Conservation (phyloP, 2,113 vertebrate genomes). For the Cisticola juncidis region DNA sequence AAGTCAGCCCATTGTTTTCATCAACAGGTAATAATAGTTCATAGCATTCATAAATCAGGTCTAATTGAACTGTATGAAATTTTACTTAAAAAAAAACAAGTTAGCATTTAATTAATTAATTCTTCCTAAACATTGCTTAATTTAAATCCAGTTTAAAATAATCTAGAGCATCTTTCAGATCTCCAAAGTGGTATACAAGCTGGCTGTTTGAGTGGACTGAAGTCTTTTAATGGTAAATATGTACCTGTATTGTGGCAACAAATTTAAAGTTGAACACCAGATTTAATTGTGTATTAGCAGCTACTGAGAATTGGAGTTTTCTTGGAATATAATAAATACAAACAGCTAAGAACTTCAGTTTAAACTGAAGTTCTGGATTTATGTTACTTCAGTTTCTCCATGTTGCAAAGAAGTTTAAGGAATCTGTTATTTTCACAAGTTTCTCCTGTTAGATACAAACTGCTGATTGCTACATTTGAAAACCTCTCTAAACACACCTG, state of each 20-base stretch:
- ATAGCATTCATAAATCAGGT: neutral
- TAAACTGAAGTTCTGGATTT: neutral
- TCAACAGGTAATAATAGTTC: neutral
- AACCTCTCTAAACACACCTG: neutral
- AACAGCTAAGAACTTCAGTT: neutral
- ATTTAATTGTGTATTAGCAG: neutral
- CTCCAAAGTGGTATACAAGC: neutral
- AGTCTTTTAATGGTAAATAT: neutral
- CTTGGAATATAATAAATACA: neutral
- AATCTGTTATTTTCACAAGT: neutral
- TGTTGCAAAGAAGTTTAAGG: neutral
- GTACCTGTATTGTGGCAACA: neutral
- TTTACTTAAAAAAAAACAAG: neutral
- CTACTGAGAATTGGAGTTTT: neutral
- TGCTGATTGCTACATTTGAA: neutral
- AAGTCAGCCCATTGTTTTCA: neutral
- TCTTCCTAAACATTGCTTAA: neutral
- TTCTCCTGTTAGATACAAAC: neutral
- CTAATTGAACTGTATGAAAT: neutral
- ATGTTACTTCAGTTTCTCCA: neutral
- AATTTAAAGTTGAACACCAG: neutral
- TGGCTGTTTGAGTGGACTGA: neutral
- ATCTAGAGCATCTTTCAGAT: neutral
- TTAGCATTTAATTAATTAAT: neutral
- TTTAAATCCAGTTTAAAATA: neutral